phyloP scores from a whole-genome alignment of 1,140 invertebrate species.

The Sinonovacula constricta region DNA sequence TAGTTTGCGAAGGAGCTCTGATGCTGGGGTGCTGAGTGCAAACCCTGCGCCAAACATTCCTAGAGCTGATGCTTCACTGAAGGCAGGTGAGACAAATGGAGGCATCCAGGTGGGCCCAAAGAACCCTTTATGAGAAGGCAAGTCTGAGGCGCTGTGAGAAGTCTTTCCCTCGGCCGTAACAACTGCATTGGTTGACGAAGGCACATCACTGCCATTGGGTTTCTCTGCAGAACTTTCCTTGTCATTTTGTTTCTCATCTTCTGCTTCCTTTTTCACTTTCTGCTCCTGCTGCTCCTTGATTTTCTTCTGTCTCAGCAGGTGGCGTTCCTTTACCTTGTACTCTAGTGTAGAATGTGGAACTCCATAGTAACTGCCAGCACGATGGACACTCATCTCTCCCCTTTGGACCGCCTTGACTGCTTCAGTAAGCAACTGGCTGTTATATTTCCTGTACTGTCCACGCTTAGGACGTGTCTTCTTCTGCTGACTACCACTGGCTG shows the following conservation, averaged over 20 bases:
- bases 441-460: constrained; percentile 96
- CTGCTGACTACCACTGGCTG: constrained; percentile 45
- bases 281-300: constrained; percentile 66
- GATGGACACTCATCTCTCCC: constrained; percentile 99
- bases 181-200: constrained; percentile 24
- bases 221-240: constrained; percentile 12
- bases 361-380: constrained; percentile 97
- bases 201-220: constrained; percentile 47
- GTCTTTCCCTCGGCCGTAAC: constrained; percentile 21
- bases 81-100: constrained; percentile 56
- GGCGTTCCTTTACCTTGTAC: constrained; percentile 88
- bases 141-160: background rate
- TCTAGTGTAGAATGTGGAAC: constrained; percentile 99
- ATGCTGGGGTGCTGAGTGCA: constrained; percentile 74
- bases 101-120: constrained; percentile 62
- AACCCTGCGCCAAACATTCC: constrained; percentile 67
- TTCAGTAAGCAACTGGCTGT: constrained; percentile 95
- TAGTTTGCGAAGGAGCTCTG: constrained; percentile 76
- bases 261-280: constrained; percentile 50
- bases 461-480: constrained; percentile 78
- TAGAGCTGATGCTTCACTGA: constrained; percentile 55
- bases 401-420: constrained; percentile 97
- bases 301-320: constrained; percentile 77
- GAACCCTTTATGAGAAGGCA: constrained; percentile 6
- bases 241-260: constrained; percentile 31